Evolutionary conservation across 2,888 invertebrate species (phyloP), one percentile per base, ranked within the genome.

Genomic region (Hydroisotoma schaefferi): DNA sequence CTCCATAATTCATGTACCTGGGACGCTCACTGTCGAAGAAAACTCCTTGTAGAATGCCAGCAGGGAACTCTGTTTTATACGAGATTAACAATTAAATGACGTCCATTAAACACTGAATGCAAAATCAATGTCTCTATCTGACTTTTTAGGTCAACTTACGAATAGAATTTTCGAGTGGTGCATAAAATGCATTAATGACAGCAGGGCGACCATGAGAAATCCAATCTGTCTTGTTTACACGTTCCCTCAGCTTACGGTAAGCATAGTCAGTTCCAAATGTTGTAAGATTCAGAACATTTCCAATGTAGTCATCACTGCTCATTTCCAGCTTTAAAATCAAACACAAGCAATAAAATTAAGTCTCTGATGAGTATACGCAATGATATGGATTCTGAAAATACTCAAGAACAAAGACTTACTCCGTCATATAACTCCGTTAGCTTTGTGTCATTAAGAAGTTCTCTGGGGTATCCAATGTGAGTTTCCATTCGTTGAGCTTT

Each of bases 391-490:
- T n/a, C n/a, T n/a, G n/a, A n/a, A n/a, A n/a, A n/a, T n/a, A n/a
- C n/a, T 44, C 15, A 4, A 47, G 27, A 23, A 22, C 26, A 12
- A 51, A 37, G 22, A 37, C 37, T 52, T 10, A 87, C 86, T 61
- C 85, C 84, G 5, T 82, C 76, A 75, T 92, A 94, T 75, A 91
- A 88, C 59, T 87, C 82, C 47, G 86, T 87, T 2, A 94, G 80
- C 75, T 90, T 91, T 2, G 81, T 79, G 72, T 92, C 82, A 73
- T 93, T 86, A 52, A 94, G 79, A 75, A 94, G 83, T 76, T 93
- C 94, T 73, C 87, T 87, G 0, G 94, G 94, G 77, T 94, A 94
- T 0, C 92, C 94, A 74, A 95, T 94, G 76, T 94, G 90, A 0
- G 90, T 85, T 1, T 86, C 82, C 88, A 95, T 94, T 0, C 86